A percentile compares a stretch with the other conserved stretches of the same genome.
These are phyloP conservation scores for Steinernema khuongi DNA, from an alignment of 1,140 invertebrate genomes.

Conservation along the genomic window DNA sequence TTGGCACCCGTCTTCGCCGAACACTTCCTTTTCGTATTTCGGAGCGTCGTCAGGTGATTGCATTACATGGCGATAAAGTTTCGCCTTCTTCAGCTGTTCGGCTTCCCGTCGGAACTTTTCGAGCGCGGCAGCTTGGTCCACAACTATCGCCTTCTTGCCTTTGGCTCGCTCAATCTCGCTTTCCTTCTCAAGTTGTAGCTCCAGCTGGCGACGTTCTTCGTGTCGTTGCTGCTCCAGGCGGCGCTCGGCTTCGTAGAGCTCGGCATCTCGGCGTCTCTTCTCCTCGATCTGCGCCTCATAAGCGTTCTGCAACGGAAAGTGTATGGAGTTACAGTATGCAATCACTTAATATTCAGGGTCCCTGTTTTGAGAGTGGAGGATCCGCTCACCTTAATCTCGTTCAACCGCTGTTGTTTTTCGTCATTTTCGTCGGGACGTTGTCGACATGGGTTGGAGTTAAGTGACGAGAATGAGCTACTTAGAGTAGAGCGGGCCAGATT, in stretches of 20 bases:
- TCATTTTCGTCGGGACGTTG: neutral
- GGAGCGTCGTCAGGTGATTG: neutral
- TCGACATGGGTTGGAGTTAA: neutral
- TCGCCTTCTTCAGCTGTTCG: neutral
- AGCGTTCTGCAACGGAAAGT: neutral
- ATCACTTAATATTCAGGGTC: neutral
- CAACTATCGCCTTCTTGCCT: neutral
- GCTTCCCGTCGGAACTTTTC: neutral
- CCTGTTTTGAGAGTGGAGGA: neutral
- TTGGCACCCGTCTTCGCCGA: neutral
- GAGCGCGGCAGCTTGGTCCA: neutral
- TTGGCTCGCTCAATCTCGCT: neutral
- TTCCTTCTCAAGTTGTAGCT: neutral
- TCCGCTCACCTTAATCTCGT: neutral
- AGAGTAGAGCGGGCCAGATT: neutral
- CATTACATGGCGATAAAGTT: neutral
- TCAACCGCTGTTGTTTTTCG: neutral
- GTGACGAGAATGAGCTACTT: neutral
- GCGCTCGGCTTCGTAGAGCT: neutral
- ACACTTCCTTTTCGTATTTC: conserved; percentile 7
- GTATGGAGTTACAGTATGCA: neutral
- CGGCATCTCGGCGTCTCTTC: neutral
- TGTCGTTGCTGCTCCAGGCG: neutral
- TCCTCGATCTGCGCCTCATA: neutral
- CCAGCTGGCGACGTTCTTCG: neutral